Conservation (phyloP, 2,888 invertebrate genomes). For the Panopea generosa region DNA sequence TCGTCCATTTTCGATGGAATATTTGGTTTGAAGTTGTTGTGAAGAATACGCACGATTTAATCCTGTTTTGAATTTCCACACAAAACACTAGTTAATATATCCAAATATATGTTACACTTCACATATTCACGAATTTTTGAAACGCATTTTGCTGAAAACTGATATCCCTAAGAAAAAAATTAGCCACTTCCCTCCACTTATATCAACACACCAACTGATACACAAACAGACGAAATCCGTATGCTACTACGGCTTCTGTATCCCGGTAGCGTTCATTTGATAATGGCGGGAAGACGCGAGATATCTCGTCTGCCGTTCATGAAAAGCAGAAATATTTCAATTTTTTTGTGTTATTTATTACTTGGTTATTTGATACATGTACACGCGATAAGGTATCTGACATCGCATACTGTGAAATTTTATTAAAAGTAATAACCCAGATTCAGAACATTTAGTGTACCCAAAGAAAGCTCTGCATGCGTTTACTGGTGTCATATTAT, state of each 20-base stretch:
- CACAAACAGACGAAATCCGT: slow-evolving; percentile 28
- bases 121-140: slow-evolving; percentile 10
- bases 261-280: neutral
- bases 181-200: slow-evolving; percentile 17
- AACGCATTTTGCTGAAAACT: slow-evolving; percentile 13
- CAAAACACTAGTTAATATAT: too few relatives aligned
- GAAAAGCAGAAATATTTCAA: slow-evolving; percentile 13
- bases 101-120: neutral
- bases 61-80: too few relatives aligned
- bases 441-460: neutral
- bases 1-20: slow-evolving; percentile 21
- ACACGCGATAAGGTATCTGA: neutral
- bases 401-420: slow-evolving; percentile 9
- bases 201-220: slow-evolving; percentile 25
- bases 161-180: slow-evolving; percentile 6
- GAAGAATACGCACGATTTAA: too few relatives aligned
- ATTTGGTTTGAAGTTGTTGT: neutral
- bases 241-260: slow-evolving; percentile 19
- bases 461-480: too few relatives aligned
- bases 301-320: too few relatives aligned
- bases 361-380: slow-evolving; percentile 22
- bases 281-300: neutral
- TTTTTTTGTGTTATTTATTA: slow-evolving; percentile 27
- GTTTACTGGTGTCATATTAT: slow-evolving; percentile 36
- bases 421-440: slow-evolving; percentile 11